Base-by-base conservation (phyloP, 2,113 vertebrate species). In the Romanogobio albipinnatus region DNA sequence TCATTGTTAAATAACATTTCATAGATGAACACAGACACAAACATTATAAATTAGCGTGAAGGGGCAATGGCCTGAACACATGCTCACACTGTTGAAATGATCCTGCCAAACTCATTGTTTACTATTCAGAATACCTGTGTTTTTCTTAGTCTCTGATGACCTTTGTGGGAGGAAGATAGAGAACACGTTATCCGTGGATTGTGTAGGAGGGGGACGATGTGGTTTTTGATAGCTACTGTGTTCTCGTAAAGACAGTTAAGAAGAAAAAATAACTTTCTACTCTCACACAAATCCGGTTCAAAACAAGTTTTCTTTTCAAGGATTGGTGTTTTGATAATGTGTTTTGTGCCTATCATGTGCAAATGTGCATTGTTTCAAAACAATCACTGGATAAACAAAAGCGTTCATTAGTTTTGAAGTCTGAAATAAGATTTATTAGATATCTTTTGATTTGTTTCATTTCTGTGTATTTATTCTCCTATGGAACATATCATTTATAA, bases 121-220 rank as follows among this genome's bases (percentile, higher is more conserved):
- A 89, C 71, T 90, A 88, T 92, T 93, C 89, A 91, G 85, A 88
- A 92, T 92, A 93, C 91, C 86, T 90, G 83, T 45, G 26, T 83
- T 77, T 93, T 85, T 93, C 91, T 94, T 94, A 91, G 83, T 81
- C 11, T 49, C 84, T 81, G 92, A 93, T 95, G 93, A 95, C 94
- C 94, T 95, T 95, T 95, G 91, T 94, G 94, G 87, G 81, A 89
- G 90, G 89, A 90, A 91, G 93, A 94, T 93, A 93, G 94, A 93
- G 87, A 92, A 89, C 89, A 92, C 76, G 56, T 71, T 86, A 89
- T 90, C 87, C 77, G 87, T 88, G 90, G 90, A 92, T 93, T 90
- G 91, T 94, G 94, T 94, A 90, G 94, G 94, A 92, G 94, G 93
- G 85, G 89, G 91, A 88, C 91, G 93, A 94, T 94, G 94, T 93